Conservation (phyloP, 2,113 vertebrate species). For the Chionis minor region DNA sequence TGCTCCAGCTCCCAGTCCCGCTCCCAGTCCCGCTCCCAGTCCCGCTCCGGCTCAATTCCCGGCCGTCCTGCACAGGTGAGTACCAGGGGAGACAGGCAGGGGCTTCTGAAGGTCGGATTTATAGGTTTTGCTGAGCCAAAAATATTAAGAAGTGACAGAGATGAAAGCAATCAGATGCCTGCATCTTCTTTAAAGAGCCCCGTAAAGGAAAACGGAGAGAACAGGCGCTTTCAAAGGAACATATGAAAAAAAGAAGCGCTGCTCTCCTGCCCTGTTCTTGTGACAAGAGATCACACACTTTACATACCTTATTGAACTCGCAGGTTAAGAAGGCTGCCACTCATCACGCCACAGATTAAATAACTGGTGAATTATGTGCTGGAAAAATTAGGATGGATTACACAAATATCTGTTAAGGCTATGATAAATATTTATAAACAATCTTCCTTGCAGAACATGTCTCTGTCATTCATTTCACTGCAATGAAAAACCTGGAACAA, state of each 20-base stretch:
- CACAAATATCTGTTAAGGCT: slow-evolving; percentile 62
- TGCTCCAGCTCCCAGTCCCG: accelerated
- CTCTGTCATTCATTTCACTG: slow-evolving; percentile 40
- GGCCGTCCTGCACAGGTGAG: accelerated
- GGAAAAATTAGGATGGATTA: slow-evolving; percentile 62
- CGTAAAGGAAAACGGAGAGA: not conserved
- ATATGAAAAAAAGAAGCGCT: accelerated
- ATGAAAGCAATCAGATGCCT: accelerated
- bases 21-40: accelerated
- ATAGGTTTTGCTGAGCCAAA: not conserved
- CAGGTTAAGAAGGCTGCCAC: slow-evolving; percentile 17
- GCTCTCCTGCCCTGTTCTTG: not conserved
- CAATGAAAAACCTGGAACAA: slow-evolving; percentile 59
- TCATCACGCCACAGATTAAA: slow-evolving; percentile 27
- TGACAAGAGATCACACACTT: not conserved
- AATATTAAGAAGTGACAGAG: too few species aligned
- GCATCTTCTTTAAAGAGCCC: not conserved
- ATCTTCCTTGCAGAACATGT: slow-evolving; percentile 31
- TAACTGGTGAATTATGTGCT: not conserved
- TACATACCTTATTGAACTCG: not conserved
- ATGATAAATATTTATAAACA: slow-evolving; percentile 64
- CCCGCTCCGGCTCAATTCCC: not conserved
- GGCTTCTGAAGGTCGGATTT: not conserved
- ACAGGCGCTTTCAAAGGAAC: not conserved
- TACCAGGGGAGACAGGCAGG: too few species aligned